These are phyloP conservation scores for Sebastes iracundus DNA, from an alignment of 2,797 vertebrate species.

Conservation along the genomic window DNA sequence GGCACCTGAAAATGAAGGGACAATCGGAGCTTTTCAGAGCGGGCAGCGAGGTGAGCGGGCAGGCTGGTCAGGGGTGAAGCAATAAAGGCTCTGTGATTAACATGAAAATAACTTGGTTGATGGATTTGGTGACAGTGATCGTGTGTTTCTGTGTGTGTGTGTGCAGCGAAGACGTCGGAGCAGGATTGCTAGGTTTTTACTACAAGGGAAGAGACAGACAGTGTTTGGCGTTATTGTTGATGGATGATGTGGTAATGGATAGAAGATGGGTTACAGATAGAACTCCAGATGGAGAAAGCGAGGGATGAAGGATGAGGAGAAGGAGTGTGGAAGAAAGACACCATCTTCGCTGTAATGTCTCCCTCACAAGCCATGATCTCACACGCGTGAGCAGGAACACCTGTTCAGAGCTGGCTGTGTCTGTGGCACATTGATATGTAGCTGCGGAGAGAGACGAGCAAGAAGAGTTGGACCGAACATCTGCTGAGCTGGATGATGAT, in stretches of 20 bases:
- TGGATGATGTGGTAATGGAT: constrained; percentile 53
- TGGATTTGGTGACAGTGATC: constrained; percentile 29
- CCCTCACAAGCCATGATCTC: constrained; percentile 53
- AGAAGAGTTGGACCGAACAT: constrained; percentile 28
- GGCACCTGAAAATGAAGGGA: constrained; percentile 49
- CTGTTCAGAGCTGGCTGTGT: constrained; percentile 50
- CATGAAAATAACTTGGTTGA: constrained; percentile 52
- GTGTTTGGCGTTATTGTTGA: constrained; percentile 42
- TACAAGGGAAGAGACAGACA: constrained; percentile 16
- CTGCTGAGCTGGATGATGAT: constrained; percentile 23
- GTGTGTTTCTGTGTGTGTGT: constrained; percentile 6
- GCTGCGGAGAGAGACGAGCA: constrained; percentile 25
- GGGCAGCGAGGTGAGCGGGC: constrained; percentile 51
- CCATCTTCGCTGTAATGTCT: constrained; percentile 38
- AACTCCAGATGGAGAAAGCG: constrained; percentile 49
- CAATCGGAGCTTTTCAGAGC: constrained; percentile 76
- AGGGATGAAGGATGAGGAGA: constrained; percentile 40
- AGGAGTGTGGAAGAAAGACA: constrained; percentile 36
- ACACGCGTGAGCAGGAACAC: constrained; percentile 62
- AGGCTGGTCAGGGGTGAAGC: constrained; percentile 25
- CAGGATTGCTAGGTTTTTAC: constrained; percentile 18
- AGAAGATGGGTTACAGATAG: constrained; percentile 48
- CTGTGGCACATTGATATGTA: constrained; percentile 35
- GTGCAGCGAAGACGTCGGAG: constrained; percentile 14
- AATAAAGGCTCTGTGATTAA: constrained; percentile 64